Evolutionary conservation across 2,888 invertebrate species (phyloP).

Genomic region (Stenurella melanura): DNA sequence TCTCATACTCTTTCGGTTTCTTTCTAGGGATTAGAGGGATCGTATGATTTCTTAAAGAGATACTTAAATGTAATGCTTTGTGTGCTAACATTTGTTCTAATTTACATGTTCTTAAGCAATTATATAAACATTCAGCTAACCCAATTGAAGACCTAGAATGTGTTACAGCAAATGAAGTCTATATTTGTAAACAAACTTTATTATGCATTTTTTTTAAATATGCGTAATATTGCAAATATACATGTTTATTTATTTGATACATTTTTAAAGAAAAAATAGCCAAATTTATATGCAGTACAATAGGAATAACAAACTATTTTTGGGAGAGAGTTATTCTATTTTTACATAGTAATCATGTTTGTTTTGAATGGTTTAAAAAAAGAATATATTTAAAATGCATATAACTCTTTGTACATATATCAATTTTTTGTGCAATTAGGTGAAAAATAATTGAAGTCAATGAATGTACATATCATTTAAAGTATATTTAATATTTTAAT

Average conservation of each 20-base stretch:
- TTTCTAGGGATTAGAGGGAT: too few species aligned
- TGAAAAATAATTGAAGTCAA: background rate
- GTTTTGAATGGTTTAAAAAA: slow-evolving; percentile 9
- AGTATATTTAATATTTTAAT: background rate
- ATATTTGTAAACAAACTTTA: background rate
- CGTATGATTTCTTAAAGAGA: too few species aligned
- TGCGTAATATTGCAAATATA: slow-evolving; percentile 3
- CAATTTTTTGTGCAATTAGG: background rate
- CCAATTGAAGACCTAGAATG: background rate
- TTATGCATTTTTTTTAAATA: background rate
- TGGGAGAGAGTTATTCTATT: slow-evolving; percentile 8
- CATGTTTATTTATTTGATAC: background rate
- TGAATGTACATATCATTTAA: background rate
- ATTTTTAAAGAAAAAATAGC: background rate
- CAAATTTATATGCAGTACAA: background rate
- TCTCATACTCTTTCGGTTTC: too few species aligned
- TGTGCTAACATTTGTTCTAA: too few species aligned
- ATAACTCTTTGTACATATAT: background rate
- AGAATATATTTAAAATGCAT: background rate
- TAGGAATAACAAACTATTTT: slow-evolving; percentile 27
- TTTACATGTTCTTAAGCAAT: too few species aligned
- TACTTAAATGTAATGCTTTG: too few species aligned
- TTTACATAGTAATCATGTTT: slow-evolving; percentile 9
- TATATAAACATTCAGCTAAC: background rate
- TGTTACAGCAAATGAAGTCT: background rate